These are phyloP conservation scores for Muricea muricata DNA, from an alignment of 92 coral and sea anemone species.

Conservation along the genomic window DNA sequence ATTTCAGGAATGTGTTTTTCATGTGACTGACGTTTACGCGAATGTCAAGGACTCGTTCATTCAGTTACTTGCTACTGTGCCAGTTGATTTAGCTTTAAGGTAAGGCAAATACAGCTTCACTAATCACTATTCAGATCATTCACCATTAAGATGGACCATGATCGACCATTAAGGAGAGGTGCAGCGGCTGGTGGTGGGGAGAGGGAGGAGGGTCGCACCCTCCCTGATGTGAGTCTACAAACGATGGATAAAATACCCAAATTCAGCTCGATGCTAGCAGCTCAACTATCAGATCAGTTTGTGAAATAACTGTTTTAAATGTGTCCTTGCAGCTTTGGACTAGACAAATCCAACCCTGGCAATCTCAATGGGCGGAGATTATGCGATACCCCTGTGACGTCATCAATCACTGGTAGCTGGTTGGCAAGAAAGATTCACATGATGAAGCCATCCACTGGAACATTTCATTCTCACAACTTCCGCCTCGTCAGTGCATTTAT, in stretches of 20 bases:
- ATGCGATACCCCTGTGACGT: conserved; percentile 67
- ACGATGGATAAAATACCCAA: no score
- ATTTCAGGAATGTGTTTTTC: conserved; percentile 81
- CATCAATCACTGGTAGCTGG: conserved; percentile 91
- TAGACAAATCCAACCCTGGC: conserved; percentile 34
- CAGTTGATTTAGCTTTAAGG: conserved; percentile 89
- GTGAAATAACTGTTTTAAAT: no score
- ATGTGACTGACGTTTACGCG: conserved; percentile 80
- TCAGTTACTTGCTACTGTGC: conserved; percentile 75
- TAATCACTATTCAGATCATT: background rate
- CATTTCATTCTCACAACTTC: conserved; percentile 94
- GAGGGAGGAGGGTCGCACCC: no score
- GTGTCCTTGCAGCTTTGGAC: conserved; percentile 71
- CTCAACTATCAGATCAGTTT: no score
- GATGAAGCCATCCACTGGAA: conserved; percentile 84
- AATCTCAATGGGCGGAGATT: conserved; percentile 49
- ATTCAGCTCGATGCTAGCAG: no score
- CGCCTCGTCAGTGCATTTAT: conserved; percentile 89
- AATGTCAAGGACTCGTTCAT: conserved; percentile 67
- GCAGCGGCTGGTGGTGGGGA: no score
- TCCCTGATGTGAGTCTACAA: no score
- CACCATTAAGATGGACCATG: background rate
- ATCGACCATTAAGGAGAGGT: no score
- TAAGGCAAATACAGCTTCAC: no score
- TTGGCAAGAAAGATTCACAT: conserved; percentile 87